A percentile compares a stretch with the other conserved stretches of the same genome.
Conservation (phyloP, 2,888 invertebrate species). For the Nasonovia ribisnigri region DNA sequence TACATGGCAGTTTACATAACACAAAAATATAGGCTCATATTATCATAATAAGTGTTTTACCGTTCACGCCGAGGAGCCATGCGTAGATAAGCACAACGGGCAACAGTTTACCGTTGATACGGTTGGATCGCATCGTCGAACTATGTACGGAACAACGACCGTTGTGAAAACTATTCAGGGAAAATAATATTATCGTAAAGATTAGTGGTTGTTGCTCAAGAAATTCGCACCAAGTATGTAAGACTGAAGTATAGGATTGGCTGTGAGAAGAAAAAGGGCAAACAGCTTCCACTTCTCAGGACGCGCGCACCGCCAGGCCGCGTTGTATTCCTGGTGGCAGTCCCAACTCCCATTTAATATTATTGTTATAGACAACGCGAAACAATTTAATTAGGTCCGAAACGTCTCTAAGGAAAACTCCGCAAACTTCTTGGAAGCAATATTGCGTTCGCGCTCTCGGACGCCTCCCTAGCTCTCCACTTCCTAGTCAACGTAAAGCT, state of each 20-base stretch:
- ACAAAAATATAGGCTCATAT: too few species aligned
- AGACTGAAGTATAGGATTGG: not conserved
- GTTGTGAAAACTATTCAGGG: not conserved
- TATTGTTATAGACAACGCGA: slow-evolving; percentile 1
- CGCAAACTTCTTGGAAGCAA: not conserved
- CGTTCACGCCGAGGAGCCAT: not conserved
- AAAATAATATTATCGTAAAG: not conserved
- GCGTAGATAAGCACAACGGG: not conserved
- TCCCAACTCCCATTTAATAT: not conserved
- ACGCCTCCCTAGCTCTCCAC: not conserved
- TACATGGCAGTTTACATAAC: too few species aligned
- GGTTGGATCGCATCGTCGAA: not conserved
- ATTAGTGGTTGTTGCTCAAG: not conserved
- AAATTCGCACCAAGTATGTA: not conserved
- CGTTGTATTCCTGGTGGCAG: not conserved
- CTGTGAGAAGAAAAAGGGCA: not conserved
- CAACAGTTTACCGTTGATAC: not conserved
- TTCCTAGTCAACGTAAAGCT: too few species aligned
- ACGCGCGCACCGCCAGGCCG: not conserved
- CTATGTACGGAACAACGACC: not conserved
- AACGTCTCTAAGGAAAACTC: not conserved
- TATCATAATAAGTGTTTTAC: not conserved
- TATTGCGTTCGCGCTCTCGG: not conserved
- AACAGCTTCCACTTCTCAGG: not conserved
- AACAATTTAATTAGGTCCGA: slow-evolving; percentile 29